These are phyloP conservation scores for Eristalis arbustorum DNA, from an alignment of 2,888 invertebrate genomes.

Conservation along the genomic window DNA sequence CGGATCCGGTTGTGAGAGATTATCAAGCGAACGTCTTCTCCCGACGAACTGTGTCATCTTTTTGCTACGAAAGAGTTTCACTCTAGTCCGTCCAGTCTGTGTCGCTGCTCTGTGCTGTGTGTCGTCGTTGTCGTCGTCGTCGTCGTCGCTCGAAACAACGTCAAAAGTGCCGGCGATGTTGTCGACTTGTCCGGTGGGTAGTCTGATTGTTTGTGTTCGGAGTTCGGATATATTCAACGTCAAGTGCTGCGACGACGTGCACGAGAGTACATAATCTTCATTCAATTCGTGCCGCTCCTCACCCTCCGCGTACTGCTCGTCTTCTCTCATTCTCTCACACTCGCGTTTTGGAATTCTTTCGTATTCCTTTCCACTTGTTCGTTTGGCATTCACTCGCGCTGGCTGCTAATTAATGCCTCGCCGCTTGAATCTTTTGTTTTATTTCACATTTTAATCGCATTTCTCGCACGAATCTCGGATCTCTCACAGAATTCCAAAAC, in stretches of 20 bases:
- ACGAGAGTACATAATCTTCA: slow-evolving; percentile 57
- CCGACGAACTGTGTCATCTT: slow-evolving; percentile 70
- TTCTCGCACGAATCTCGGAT: slow-evolving; percentile 22
- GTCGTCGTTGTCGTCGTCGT: background rate
- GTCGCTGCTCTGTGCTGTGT: background rate
- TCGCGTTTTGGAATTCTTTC: slow-evolving; percentile 12
- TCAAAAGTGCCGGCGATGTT: slow-evolving; percentile 31
- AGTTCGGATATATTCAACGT: slow-evolving; percentile 21
- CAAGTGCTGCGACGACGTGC: slow-evolving; percentile 46
- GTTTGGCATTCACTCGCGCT: slow-evolving; percentile 44
- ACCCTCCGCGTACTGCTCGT: background rate
- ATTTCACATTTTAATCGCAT: slow-evolving; percentile 19
- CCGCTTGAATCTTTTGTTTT: slow-evolving; percentile 19
- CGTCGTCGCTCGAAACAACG: slow-evolving; percentile 3
- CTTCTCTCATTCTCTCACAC: slow-evolving; percentile 5
- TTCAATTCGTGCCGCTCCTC: slow-evolving; percentile 12
- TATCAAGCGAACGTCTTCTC: slow-evolving; percentile 64
- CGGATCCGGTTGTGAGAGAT: slow-evolving; percentile 57
- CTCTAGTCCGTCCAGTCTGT: slow-evolving; percentile 3
- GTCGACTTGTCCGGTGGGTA: slow-evolving; percentile 50
- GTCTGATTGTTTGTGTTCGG: slow-evolving; percentile 49
- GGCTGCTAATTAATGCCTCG: slow-evolving; percentile 42
- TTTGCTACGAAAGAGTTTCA: slow-evolving; percentile 58
- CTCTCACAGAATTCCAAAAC: slow-evolving; percentile 22
- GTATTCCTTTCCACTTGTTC: slow-evolving; percentile 19